Evolutionary conservation across 2,888 invertebrate genomes (phyloP), one percentile per base, ranked within the genome.

Genomic region (Exephanes ischioxanthus): DNA sequence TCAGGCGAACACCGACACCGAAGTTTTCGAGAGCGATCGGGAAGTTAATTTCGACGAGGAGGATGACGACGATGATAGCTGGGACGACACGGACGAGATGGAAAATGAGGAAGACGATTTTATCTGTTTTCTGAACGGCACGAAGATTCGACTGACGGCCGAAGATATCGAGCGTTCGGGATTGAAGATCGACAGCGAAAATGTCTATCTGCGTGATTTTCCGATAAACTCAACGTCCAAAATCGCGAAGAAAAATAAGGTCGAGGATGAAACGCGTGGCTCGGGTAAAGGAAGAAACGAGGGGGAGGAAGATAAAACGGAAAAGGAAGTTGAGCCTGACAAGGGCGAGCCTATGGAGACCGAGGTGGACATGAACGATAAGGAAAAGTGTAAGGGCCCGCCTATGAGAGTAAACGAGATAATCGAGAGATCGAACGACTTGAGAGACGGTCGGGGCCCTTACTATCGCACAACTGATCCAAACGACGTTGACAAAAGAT

Each of bases 401-500:
- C 48, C 19, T 2, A 48, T 68, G 61, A 30, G 83, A 63, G 89
- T 92, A 0, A 93, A 89, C 26, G 89, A 92, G 3, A 89, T 93
- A n/a, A 84, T 93, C 30, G 88, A 83, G 11, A 90, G 89, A 48
- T 72, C 83, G n/a, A 67, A 83, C 0, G 22, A 61, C 4, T 78
- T 77, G 26, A 84, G 58, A 14, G 88, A 73, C 58, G 84, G 80
- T 22, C 70, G 73, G 6, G 83, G 61, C 37, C 58, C 86, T 2
- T 84, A 76, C 79, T 48, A 70, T 14, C 88, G 89, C 45, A 68
- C 80, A 11, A 85, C 87, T 1, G 91, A 92, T 9, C 63, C 90
- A 0, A 87, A 80, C 45, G 93, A 93, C 9, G 82, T 87, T 16
- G 90, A 90, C 48, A 93, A 91, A 80, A 89, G 91, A 7, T 94